Base-by-base conservation (phyloP, 2,888 invertebrate species). In the Diarsia mendica region DNA sequence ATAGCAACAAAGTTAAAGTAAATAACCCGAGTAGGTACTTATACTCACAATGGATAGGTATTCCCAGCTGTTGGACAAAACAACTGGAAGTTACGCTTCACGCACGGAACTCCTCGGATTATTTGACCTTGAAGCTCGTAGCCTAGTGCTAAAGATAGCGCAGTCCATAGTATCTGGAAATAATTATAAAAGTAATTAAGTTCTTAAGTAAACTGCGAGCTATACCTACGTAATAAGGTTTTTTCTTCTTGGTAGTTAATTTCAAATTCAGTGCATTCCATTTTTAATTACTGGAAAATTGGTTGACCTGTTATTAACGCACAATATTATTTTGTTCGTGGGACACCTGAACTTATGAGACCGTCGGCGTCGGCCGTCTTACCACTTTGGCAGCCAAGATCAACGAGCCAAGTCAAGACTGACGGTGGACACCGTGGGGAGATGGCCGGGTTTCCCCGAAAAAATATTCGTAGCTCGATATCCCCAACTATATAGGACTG, bases 31-130 rank as follows among this genome's bases (percentile, higher is more conserved):
- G n/a, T n/a, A 55, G 15, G 68, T 58, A 55, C 46, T n/a, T 51
- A 48, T 74, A 90, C 91, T 98, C 96, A 99, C 99, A 98, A 97
- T 88, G 99, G 99, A 96, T 99, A 99, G 80, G 98, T 98, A 92
- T 98, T 98, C 87, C 99, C 99, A 80, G 99, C 98, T 51, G 98
- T 98, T 53, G 99, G 98, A 94, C 99, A 99, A 95, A 98, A 99
- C 76, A 99, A 97, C 93, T 99, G 99, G 95, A 98, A 98, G 93
- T 98, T 97, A 89, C 98, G 97, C 95, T 98, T 98, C 91, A 99
- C 98, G 94, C 99, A 99, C 78, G 99, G 99, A 89, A 98, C 98
- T 85, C 99, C 99, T 93, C 98, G 97, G 90, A 99, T 98, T 86
- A 98, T 97, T 94, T 99, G 98, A 78, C 98, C 99, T 87, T 98